These are phyloP conservation scores for Heliornis fulica DNA, from an alignment of 2,113 vertebrate genomes.

Conservation along the genomic window DNA sequence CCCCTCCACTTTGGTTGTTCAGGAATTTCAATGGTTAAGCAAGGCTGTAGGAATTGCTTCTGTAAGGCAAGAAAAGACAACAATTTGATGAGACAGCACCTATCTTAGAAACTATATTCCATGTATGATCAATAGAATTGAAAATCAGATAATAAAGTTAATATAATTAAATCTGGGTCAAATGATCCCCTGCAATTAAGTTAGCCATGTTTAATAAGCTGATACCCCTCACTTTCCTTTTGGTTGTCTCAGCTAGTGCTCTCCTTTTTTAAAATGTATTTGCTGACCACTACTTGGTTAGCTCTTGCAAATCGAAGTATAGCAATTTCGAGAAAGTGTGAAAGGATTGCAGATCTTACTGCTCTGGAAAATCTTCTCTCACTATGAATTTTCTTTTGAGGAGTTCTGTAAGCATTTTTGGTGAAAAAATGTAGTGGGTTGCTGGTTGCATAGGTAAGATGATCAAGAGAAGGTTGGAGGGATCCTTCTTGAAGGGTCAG, in stretches of 20 bases:
- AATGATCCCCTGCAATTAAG: conserved; percentile 31
- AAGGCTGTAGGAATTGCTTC: neutral
- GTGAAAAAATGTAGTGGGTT: neutral
- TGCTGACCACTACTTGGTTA: neutral
- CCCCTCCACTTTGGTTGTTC: neutral
- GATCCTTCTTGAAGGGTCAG: neutral
- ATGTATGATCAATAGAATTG: conserved; percentile 39
- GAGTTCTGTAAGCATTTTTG: neutral
- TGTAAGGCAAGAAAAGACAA: conserved; percentile 2
- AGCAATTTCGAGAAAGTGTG: neutral
- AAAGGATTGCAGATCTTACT: neutral
- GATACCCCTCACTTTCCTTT: neutral
- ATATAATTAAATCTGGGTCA: conserved; percentile 45
- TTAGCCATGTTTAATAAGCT: conserved; percentile 11
- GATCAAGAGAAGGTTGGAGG: neutral
- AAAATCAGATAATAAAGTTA: conserved; percentile 20
- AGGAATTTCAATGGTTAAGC: neutral
- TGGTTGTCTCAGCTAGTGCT: neutral
- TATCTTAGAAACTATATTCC: neutral
- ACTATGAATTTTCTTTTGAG: neutral
- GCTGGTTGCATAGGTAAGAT: neutral
- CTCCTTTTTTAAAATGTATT: neutral
- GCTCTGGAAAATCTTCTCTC: neutral
- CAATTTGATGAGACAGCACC: conserved; percentile 31
- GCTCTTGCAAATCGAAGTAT: neutral